A percentile compares a stretch with the other conserved stretches of the same genome.
phyloP scores from a whole-genome alignment of 2,888 invertebrate species.

The Hyalella azteca region DNA sequence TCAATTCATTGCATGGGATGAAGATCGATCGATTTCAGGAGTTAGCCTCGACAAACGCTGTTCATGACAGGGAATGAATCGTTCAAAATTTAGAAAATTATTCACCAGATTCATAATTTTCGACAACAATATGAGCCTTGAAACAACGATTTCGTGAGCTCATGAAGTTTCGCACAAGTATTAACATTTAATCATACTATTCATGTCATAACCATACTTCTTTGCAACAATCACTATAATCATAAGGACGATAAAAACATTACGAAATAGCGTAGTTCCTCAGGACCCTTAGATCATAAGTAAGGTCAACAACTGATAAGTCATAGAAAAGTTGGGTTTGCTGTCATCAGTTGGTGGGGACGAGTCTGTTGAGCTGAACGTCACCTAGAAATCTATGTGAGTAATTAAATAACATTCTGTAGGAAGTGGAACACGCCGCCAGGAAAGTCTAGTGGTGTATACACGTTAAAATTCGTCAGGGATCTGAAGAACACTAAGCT shows the following conservation, averaged over 20 bases:
- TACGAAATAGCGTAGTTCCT: conserved; percentile 29
- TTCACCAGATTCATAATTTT: no score
- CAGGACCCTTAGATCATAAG: not conserved
- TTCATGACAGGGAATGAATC: no score
- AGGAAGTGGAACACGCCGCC: no score
- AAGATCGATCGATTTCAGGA: no score
- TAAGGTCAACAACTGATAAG: conserved; percentile 8
- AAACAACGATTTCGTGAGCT: not conserved
- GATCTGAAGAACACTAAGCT: no score
- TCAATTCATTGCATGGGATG: no score
- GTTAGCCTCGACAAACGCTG: no score
- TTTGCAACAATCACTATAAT: conserved; percentile 25
- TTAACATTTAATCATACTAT: conserved; percentile 18
- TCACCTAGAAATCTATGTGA: no score
- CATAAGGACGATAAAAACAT: conserved; percentile 8
- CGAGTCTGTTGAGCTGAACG: not conserved
- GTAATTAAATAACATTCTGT: no score
- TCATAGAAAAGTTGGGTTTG: not conserved
- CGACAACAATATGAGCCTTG: not conserved
- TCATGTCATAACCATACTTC: conserved; percentile 16
- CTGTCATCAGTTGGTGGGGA: not conserved
- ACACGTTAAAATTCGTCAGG: no score
- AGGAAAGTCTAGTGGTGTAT: no score
- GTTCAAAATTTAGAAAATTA: no score
- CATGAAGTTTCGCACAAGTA: not conserved